These are phyloP conservation scores for Laticauda laticaudata DNA, from an alignment of 2,113 vertebrate species.

Conservation along the genomic window DNA sequence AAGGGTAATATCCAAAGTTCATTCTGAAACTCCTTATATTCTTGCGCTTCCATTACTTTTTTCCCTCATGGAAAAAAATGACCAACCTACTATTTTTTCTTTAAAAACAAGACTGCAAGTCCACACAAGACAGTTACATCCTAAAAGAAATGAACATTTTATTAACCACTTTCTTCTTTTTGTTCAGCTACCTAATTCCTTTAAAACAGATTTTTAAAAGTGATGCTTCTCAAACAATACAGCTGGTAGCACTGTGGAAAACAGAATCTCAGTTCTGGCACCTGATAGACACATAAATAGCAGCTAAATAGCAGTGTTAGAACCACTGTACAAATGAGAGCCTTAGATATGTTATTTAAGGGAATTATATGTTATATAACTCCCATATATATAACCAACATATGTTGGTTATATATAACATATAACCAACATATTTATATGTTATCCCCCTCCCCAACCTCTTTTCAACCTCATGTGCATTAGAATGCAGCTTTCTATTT, in stretches of 20 bases:
- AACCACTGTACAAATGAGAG: background rate
- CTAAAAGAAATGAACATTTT: background rate
- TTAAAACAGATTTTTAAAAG: background rate
- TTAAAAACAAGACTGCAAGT: background rate
- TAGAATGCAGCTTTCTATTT: background rate
- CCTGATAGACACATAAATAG: background rate
- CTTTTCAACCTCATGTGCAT: background rate
- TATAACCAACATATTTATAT: background rate
- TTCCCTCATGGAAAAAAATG: too few relatives aligned
- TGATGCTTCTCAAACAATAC: background rate
- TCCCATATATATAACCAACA: too few relatives aligned
- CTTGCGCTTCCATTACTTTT: too few relatives aligned
- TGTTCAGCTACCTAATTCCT: background rate
- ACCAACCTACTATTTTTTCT: background rate
- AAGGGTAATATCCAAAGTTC: too few relatives aligned
- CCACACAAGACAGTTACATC: background rate
- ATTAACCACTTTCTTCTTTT: background rate
- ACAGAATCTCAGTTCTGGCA: background rate
- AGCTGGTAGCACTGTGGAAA: background rate
- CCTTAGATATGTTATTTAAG: background rate
- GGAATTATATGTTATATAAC: too few relatives aligned
- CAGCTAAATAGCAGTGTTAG: background rate
- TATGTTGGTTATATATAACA: too few relatives aligned
- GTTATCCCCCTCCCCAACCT: background rate
- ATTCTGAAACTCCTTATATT: too few relatives aligned